Evolutionary conservation across 2,113 vertebrate genomes (phyloP).

Genomic region (Corvus hawaiiensis): DNA sequence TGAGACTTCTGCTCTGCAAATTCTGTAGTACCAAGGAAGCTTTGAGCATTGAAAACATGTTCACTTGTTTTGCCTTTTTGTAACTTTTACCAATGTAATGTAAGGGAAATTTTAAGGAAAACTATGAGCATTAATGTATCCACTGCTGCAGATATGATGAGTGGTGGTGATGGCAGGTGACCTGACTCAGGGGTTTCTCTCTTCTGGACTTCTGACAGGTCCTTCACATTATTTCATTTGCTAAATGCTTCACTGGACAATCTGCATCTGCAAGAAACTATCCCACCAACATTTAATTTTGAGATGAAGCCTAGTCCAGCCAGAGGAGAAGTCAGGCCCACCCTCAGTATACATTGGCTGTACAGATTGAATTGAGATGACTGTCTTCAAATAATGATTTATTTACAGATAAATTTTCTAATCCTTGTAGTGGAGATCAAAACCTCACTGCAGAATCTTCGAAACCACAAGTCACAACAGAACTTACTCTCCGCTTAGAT

Average conservation of each 20-base stretch:
- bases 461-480: neutral
- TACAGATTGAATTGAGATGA: neutral
- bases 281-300: neutral
- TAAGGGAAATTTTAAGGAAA: neutral
- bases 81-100: neutral
- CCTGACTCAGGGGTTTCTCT: neutral
- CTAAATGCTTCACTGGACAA: neutral
- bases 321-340: neutral
- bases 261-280: neutral
- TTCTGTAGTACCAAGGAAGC: neutral
- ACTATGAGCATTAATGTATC: neutral
- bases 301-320: neutral
- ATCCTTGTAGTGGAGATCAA: neutral
- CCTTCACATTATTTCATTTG: neutral
- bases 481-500: neutral
- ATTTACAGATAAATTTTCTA: slow-evolving; percentile 24
- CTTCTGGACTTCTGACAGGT: neutral
- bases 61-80: neutral
- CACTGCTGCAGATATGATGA: neutral
- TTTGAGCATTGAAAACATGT: neutral
- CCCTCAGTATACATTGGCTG: neutral
- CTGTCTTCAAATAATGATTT: slow-evolving; percentile 24
- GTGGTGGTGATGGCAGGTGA: rapidly evolving
- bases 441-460: neutral
- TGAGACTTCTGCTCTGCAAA: neutral